phyloP scores from a whole-genome alignment of 1,140 invertebrate species.

The Drosophila pruinosa region DNA sequence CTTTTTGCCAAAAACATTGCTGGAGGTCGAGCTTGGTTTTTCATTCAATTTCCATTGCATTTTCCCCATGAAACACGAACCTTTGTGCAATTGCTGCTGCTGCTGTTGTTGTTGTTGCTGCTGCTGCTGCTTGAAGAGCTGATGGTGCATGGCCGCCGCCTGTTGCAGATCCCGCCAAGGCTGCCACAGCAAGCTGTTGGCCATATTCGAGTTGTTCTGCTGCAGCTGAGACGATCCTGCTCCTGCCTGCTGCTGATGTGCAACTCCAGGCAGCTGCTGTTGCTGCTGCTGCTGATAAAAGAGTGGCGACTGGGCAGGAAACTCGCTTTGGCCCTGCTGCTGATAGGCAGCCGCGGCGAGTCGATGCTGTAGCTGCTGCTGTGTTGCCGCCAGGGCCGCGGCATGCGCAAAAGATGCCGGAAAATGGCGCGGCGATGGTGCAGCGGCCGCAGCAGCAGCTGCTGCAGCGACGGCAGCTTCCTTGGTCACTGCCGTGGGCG shows the following conservation, averaged over 20 bases:
- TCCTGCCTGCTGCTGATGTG: conserved; percentile 31
- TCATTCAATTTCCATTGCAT: conserved; percentile 8
- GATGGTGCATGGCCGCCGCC: conserved; percentile 74
- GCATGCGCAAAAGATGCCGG: conserved; percentile 9
- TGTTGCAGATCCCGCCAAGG: conserved; percentile 78
- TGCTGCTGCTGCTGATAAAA: conserved; percentile 50
- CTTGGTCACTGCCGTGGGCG: conserved; percentile 43
- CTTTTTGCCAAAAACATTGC: conserved; percentile 7
- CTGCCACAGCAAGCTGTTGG: conserved; percentile 76
- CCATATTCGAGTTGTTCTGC: conserved; percentile 64
- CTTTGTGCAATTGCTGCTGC: conserved; percentile 69
- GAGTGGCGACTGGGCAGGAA: conserved; percentile 30
- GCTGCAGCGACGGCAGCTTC: conserved; percentile 29
- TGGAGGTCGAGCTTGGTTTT: conserved; percentile 26
- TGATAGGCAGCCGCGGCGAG: conserved; percentile 35
- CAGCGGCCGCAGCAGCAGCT: conserved; percentile 2
- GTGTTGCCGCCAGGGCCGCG: conserved; percentile 52
- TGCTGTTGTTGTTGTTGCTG: conserved; percentile 45
- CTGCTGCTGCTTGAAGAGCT: conserved; percentile 73
- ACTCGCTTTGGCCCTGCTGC: conserved; percentile 12
- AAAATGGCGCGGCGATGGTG: conserved; percentile 9
- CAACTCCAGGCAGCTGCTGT: conserved; percentile 25
- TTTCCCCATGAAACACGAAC: conserved; percentile 50
- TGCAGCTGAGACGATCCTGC: conserved; percentile 4
- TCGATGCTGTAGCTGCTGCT: conserved; percentile 44